phyloP scores from a whole-genome alignment of 2,797 vertebrate species.

The Clamator glandarius region DNA sequence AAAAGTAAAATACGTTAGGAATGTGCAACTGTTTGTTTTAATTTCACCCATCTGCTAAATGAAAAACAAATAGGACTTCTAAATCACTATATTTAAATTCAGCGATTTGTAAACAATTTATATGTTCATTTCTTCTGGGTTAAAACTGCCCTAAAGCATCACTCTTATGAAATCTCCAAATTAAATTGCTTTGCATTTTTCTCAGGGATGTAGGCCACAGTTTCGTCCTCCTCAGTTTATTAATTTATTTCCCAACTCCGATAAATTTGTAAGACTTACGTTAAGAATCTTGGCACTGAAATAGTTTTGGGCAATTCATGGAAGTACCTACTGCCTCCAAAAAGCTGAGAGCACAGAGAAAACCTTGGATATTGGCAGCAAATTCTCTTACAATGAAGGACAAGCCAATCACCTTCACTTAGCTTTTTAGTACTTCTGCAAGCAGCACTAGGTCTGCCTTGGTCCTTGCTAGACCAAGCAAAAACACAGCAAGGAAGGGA shows the following conservation, averaged over 20 bases:
- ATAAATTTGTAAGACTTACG: constrained; percentile 73
- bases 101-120: constrained; percentile 78
- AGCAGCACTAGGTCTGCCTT: background rate
- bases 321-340: background rate
- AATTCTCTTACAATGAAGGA: constrained; percentile 2
- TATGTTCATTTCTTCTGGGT: constrained; percentile 75
- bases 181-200: constrained; percentile 71
- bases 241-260: constrained; percentile 77
- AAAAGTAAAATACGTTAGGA: constrained; percentile 74
- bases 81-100: constrained; percentile 77
- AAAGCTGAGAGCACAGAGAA: constrained; percentile 38
- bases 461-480: background rate
- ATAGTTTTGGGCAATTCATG: constrained; percentile 1
- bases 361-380: background rate
- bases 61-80: constrained; percentile 72
- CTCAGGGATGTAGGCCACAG: constrained; percentile 47
- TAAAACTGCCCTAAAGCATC: constrained; percentile 77
- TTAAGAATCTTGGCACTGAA: constrained; percentile 53
- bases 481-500: background rate
- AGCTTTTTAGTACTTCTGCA: background rate
- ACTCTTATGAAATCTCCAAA: constrained; percentile 72
- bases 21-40: constrained; percentile 78
- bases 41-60: constrained; percentile 78
- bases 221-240: constrained; percentile 71
- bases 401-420: background rate